phyloP scores from a whole-genome alignment of 2,797 vertebrate genomes.

The Oreortyx pictus region DNA sequence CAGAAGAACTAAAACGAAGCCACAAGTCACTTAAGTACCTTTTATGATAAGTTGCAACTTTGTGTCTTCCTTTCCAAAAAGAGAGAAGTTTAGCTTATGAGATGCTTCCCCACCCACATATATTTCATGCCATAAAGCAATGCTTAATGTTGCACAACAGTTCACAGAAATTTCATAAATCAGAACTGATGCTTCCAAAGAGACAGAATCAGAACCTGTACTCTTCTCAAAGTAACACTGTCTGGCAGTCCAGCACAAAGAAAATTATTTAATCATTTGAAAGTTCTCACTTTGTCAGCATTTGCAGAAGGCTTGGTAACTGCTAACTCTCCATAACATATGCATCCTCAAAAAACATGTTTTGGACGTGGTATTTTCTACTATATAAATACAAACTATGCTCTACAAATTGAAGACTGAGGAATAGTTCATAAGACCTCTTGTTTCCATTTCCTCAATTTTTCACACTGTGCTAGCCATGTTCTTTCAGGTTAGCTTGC shows the following conservation, averaged over 20 bases:
- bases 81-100: neutral
- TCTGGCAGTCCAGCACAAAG: neutral
- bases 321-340: neutral
- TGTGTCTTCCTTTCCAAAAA: neutral
- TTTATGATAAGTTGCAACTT: neutral
- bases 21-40: neutral
- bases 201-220: neutral
- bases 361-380: neutral
- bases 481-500: neutral
- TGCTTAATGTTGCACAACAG: neutral
- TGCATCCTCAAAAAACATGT: neutral
- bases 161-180: neutral
- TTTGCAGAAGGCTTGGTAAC: neutral
- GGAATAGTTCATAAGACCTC: neutral
- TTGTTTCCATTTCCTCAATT: too few relatives aligned
- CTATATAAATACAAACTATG: too few relatives aligned
- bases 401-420: neutral
- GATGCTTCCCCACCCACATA: neutral
- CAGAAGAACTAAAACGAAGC: neutral
- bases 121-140: neutral
- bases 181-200: accelerated
- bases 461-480: neutral
- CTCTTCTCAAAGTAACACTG: neutral
- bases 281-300: neutral
- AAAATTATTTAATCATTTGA: neutral